These are phyloP conservation scores for Muscicapa striata DNA, from an alignment of 2,797 vertebrate species.

Conservation along the genomic window DNA sequence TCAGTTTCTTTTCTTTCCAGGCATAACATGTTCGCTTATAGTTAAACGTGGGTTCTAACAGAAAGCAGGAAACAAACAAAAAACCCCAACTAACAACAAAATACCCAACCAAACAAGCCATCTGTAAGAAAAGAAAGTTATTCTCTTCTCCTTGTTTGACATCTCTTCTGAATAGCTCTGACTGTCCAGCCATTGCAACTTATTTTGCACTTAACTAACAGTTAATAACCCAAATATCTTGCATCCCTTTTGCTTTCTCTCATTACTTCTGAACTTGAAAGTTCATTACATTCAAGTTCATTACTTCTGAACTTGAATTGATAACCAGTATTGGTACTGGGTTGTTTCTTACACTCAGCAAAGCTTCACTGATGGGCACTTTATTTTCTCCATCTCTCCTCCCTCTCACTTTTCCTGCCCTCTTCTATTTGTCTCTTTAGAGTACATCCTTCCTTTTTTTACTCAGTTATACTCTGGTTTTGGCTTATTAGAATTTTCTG, in stretches of 20 bases:
- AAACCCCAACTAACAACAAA: not conserved
- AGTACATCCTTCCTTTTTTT: not conserved
- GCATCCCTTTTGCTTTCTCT: not conserved
- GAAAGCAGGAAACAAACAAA: not conserved
- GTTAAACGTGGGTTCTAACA: not conserved
- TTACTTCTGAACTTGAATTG: not conserved
- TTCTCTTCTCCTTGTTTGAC: not conserved
- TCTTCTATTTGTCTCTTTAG: not conserved
- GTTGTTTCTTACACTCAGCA: not conserved
- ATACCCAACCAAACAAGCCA: not conserved
- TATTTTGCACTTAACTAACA: not conserved
- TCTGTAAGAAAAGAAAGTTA: not conserved
- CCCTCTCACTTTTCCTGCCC: not conserved
- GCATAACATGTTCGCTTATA: not conserved
- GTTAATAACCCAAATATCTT: not conserved
- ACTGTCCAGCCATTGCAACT: not conserved
- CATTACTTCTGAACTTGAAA: not conserved
- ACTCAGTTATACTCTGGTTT: not conserved
- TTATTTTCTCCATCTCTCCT: not conserved
- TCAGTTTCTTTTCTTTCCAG: not conserved
- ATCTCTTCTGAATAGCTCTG: not conserved
- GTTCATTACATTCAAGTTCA: not conserved
- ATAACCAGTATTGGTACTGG: not conserved
- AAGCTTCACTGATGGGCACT: not conserved
- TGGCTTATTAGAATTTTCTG: not conserved